phyloP scores from a whole-genome alignment of 2,797 vertebrate species.

The Loriculus beryllinus region DNA sequence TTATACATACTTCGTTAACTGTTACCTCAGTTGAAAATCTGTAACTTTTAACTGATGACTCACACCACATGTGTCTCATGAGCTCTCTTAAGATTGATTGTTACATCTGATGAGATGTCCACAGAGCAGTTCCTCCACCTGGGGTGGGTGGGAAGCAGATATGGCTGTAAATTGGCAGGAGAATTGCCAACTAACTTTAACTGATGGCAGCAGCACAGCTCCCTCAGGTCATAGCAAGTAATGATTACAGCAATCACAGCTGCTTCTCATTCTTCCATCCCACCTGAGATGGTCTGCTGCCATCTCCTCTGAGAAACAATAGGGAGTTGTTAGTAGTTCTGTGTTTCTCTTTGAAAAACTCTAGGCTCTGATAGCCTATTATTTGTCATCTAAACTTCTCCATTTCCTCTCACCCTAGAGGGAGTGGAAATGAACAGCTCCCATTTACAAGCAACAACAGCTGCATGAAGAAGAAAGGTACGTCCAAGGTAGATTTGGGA shows the following conservation, averaged over 20 bases:
- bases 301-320: background rate
- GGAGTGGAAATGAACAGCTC: background rate
- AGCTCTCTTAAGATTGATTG: background rate
- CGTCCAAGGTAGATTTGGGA: background rate
- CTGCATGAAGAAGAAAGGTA: background rate
- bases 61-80: background rate
- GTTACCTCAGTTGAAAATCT: background rate
- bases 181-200: background rate
- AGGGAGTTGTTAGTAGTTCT: background rate
- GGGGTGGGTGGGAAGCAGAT: background rate
- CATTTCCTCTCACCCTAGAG: accelerated
- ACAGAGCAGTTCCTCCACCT: background rate
- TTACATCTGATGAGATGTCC: background rate
- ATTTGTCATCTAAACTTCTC: background rate
- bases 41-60: background rate
- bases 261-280: background rate
- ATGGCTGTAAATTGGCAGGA: background rate
- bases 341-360: background rate
- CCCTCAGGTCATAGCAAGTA: background rate
- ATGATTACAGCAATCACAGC: background rate
- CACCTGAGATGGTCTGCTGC: background rate
- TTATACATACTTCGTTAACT: background rate
- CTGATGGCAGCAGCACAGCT: background rate
- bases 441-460: background rate
- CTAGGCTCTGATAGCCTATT: background rate